These are phyloP conservation scores for Tetranychus piercei DNA, from an alignment of 2,888 invertebrate genomes.

Conservation along the genomic window DNA sequence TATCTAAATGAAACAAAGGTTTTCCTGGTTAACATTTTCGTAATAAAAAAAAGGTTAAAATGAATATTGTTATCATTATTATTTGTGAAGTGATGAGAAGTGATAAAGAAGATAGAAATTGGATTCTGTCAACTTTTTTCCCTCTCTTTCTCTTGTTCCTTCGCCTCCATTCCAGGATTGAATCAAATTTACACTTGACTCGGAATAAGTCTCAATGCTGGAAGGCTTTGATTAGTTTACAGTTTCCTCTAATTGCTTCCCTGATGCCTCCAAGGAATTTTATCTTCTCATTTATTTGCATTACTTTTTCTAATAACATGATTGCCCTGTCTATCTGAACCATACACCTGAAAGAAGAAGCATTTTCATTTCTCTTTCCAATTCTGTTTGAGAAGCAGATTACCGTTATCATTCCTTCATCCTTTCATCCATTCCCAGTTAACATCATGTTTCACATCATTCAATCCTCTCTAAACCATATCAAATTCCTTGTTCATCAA, in stretches of 20 bases:
- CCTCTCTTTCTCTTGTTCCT: too few relatives aligned
- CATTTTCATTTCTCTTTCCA: neutral
- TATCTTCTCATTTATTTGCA: neutral
- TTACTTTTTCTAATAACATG: neutral
- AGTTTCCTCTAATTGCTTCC: neutral
- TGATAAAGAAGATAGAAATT: neutral
- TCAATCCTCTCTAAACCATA: neutral
- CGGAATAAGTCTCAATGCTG: neutral
- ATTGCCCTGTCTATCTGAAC: too few relatives aligned
- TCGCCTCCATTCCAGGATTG: neutral
- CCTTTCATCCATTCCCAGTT: neutral
- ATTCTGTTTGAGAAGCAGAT: neutral
- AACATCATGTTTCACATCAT: neutral
- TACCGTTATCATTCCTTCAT: neutral
- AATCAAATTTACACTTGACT: neutral
- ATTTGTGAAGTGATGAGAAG: neutral
- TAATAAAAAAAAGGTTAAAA: too few relatives aligned
- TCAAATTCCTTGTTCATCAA: too few relatives aligned
- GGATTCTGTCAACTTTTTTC: neutral
- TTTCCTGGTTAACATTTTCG: too few relatives aligned
- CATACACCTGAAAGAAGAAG: neutral
- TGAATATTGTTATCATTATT: too few relatives aligned
- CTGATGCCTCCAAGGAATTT: neutral
- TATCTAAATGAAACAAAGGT: too few relatives aligned
- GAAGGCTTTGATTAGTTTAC: neutral